Evolutionary conservation across 2,888 invertebrate species (phyloP), one percentile per base, ranked within the genome.

Genomic region (Diaphora mendica): DNA sequence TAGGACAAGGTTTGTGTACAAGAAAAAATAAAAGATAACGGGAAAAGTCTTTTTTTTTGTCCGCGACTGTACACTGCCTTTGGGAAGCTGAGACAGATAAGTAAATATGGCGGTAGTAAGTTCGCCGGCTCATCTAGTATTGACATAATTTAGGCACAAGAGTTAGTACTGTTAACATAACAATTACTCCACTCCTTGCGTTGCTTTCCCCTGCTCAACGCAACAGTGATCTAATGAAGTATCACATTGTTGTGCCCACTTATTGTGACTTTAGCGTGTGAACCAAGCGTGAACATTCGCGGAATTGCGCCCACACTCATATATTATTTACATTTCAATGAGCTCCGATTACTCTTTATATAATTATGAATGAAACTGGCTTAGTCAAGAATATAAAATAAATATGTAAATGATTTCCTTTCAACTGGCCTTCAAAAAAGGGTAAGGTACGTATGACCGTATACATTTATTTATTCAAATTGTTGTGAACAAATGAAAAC

Each of bases 201-300:
- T 15, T 33, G 23, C 68, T 51, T 51, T 51, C 51, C 33, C 68
- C 68, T 33, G 23, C 23, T 51, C 20, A 51, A 48, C 67, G 67
- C 30, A 48, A 51, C 8, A 26, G 3, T 20, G 48, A 35, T 51
- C 62, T 70, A 70, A 64, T 48, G 64, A 48, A 64, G 64, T 51
- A 64, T 64, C 23, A 64, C n/a, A 64, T 33, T 35, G 51, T 51
- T 11, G 42, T 42, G 26, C 39, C 39, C 39, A 65, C 65, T 65
- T 65, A 71, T 71, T 71, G 39, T 66, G 55, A 17, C 23, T 35
- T 71, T 30, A 39, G 35, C 55, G 71, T 66, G 71, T 66, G 55
- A 71, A 71, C 3, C 17, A 35, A 65, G 26, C 65, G 71, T 71
- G 55, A 71, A 71, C 30, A 26, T 26, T 26, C 51, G 51, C 23